Conservation (phyloP, 1,140 invertebrate genomes). For the Habropoda laboriosa region DNA sequence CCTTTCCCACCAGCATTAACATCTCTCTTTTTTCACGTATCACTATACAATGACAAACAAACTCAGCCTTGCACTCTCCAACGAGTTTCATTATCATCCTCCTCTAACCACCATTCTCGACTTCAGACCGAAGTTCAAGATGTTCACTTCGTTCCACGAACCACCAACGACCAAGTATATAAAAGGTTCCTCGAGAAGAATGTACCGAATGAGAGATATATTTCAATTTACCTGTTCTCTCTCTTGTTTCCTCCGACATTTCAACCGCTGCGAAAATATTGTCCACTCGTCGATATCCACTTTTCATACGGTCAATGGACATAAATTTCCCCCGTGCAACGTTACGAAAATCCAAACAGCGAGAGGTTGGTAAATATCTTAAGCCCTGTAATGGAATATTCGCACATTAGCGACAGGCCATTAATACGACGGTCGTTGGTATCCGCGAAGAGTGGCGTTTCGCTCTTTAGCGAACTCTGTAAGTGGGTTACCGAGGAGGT, state of each 20-base stretch:
- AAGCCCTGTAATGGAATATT: constrained; percentile 39
- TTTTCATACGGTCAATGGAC: not conserved
- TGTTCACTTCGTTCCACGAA: not conserved
- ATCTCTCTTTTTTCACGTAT: too few species aligned
- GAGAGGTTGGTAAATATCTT: constrained; percentile 47
- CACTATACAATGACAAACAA: not conserved
- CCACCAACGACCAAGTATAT: not conserved
- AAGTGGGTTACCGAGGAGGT: constrained; percentile 32
- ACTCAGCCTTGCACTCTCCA: not conserved
- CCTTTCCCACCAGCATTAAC: too few species aligned
- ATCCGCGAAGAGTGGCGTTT: constrained; percentile 33
- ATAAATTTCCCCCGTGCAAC: not conserved
- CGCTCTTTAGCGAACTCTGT: constrained; percentile 17
- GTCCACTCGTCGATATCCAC: not conserved
- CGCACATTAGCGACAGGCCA: constrained; percentile 49
- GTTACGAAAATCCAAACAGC: constrained; percentile 33
- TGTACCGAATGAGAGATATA: constrained; percentile 2
- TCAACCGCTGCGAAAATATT: not conserved
- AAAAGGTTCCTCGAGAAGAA: not conserved
- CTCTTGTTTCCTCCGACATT: constrained; percentile 2
- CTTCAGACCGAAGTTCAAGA: not conserved
- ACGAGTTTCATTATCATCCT: not conserved
- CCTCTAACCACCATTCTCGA: not conserved
- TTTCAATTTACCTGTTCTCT: constrained; percentile 33
- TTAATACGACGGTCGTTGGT: constrained; percentile 26